These are phyloP conservation scores for Metridium senile DNA, from an alignment of 92 coral and sea anemone genomes.

Conservation along the genomic window DNA sequence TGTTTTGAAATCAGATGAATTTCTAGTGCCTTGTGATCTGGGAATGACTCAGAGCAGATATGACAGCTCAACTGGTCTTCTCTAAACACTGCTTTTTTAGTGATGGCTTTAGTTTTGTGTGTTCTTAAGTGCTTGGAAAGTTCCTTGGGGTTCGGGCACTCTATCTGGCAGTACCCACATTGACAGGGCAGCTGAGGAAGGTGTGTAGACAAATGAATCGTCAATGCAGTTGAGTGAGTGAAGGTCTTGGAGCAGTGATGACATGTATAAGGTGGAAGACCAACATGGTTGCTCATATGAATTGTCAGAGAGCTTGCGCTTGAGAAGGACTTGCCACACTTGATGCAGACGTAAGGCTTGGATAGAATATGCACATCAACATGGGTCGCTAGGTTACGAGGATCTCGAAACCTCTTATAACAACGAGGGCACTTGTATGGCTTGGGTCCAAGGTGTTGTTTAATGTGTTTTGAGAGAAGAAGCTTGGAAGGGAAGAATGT, in stretches of 20 bases:
- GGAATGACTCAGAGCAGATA: slow-evolving; percentile 18
- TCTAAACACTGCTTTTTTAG: neutral
- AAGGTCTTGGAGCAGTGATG: slow-evolving; percentile 31
- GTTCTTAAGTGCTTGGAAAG: slow-evolving; percentile 32
- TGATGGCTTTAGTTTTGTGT: neutral
- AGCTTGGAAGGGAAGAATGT: slow-evolving; percentile 5
- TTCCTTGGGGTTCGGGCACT: slow-evolving; percentile 9
- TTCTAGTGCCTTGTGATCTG: slow-evolving; percentile 15
- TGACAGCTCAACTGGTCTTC: neutral
- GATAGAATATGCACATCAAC: slow-evolving; percentile 1
- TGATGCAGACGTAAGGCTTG: slow-evolving; percentile 26
- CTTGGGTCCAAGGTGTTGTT: slow-evolving; percentile 12
- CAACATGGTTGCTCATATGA: slow-evolving; percentile 20
- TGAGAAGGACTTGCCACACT: slow-evolving; percentile 32
- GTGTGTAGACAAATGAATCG: slow-evolving; percentile 13
- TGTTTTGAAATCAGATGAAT: slow-evolving; percentile 10
- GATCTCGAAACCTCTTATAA: slow-evolving; percentile 8
- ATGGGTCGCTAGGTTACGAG: slow-evolving; percentile 23
- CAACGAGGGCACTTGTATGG: slow-evolving; percentile 35
- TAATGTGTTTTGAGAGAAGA: slow-evolving; percentile 11
- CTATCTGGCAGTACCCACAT: slow-evolving; percentile 34
- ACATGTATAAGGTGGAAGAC: slow-evolving; percentile 27
- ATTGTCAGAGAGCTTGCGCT: slow-evolving; percentile 10
- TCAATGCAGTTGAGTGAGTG: slow-evolving; percentile 22
- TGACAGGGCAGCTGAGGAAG: slow-evolving; percentile 20